These are phyloP conservation scores for Chaetodon trifascialis DNA, from an alignment of 2,113 vertebrate species.

Conservation along the genomic window DNA sequence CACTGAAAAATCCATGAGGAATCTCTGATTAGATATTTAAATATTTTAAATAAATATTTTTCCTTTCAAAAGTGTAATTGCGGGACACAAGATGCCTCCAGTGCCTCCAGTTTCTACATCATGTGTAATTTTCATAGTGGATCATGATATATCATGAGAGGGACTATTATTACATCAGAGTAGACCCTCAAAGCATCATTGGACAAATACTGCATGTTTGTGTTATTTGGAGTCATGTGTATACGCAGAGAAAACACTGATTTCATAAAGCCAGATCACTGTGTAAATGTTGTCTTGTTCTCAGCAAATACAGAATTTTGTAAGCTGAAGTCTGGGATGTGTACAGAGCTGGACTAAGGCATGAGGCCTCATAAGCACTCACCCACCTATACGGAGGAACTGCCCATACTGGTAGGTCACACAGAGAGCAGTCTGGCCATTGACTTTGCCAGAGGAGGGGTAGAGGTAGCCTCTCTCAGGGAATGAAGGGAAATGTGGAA, in stretches of 20 bases:
- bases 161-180: neutral
- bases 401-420: constrained; percentile 88
- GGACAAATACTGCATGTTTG: neutral
- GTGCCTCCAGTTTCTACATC: too few species aligned
- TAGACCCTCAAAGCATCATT: neutral
- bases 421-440: constrained; percentile 90
- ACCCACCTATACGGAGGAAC: constrained; percentile 87
- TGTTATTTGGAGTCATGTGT: neutral
- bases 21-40: too few species aligned
- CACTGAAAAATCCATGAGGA: too few species aligned
- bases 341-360: neutral
- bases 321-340: neutral
- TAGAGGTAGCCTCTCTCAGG: constrained; percentile 89
- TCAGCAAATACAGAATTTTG: constrained; percentile 19
- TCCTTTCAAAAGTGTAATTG: too few species aligned
- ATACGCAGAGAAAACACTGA: neutral
- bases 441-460: constrained; percentile 86
- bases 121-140: too few species aligned
- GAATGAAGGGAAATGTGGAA: constrained; percentile 91
- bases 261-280: neutral
- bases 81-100: too few species aligned
- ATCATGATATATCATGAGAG: too few species aligned
- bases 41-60: too few species aligned
- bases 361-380: constrained; percentile 23
- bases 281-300: constrained; percentile 11